Base-by-base conservation (phyloP, 2,888 invertebrate genomes). In the Drosophila anceps region DNA sequence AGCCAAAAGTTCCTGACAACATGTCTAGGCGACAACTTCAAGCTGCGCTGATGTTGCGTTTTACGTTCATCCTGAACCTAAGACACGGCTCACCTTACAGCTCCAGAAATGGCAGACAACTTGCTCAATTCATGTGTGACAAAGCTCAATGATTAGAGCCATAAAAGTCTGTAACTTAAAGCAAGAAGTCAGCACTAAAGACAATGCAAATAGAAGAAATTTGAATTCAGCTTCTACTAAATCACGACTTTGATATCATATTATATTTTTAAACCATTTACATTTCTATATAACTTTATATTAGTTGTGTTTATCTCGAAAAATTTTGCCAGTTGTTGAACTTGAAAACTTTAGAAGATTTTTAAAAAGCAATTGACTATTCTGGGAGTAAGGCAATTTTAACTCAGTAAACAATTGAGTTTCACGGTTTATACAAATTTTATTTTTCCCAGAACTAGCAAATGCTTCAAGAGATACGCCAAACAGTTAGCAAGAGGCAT, bases 1-100 rank as follows among this genome's bases (percentile, higher is more conserved):
- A 39, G 37, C 29, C 44, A 57, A 44, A 37, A 50, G 20, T 41
- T 50, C 27, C 64, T 55, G 54, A 55, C 72, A 72, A 59, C 59
- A 72, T 72, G 67, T 60, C 73, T 66, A 41, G 20, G 20, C 10
- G 63, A 39, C 63, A 58, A 48, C 62, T 39, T 70, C 10, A 48
- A 63, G 58, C 20, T 7, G 51, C 27, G 75, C 75, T 77, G 73
- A 77, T 51, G 61, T 46, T 60, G 75, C 75, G 62, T 51, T 62
- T 72, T 58, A 20, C 35, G 37, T 27, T 61, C 33, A 18, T 0
- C 48, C 20, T 62, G 31, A 27, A 31, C 48, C 41, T 15, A 7
- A 31, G 46, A 9, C 35, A 44, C 51, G 35, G 7, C 31, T 20
- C 66, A 37, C 20, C n/a, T 35, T n/a, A 55, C 15, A 10, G 35